Percentiles rank a stretch among this genome's conserved stretches.
phyloP scores from a whole-genome alignment of 2,797 vertebrate genomes.

The Megalops cyprinoides region DNA sequence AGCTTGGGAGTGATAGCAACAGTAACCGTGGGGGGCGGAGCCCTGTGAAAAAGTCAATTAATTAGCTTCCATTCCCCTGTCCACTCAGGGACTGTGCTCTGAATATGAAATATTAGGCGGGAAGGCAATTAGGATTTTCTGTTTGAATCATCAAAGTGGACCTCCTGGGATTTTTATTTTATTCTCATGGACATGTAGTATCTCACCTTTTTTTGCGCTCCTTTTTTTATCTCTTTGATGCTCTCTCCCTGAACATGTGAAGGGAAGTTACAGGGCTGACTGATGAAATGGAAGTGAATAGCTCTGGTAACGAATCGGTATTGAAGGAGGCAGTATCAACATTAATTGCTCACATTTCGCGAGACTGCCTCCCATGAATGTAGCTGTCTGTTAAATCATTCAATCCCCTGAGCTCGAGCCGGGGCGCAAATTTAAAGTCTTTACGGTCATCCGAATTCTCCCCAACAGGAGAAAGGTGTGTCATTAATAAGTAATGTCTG shows the following conservation, averaged over 20 bases:
- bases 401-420: constrained; percentile 77
- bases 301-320: constrained; percentile 48
- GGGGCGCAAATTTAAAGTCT: constrained; percentile 76
- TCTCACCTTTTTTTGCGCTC: not conserved
- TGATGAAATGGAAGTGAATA: constrained; percentile 54
- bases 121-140: constrained; percentile 36
- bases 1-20: not conserved
- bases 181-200: not conserved
- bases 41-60: not conserved
- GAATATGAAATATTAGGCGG: constrained; percentile 28
- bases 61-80: not conserved
- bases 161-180: constrained; percentile 34
- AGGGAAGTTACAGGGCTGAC: constrained; percentile 15
- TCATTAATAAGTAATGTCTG: constrained; percentile 78
- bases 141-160: constrained; percentile 45
- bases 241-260: constrained; percentile 19
- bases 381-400: constrained; percentile 71
- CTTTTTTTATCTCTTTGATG: constrained; percentile 44
- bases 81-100: not conserved
- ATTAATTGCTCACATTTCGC: constrained; percentile 83
- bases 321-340: constrained; percentile 76
- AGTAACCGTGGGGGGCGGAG: not conserved
- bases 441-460: constrained; percentile 80
- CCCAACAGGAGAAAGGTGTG: constrained; percentile 78
- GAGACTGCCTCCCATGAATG: constrained; percentile 65